Conservation (phyloP, 2,113 vertebrate species). For the Onychorhynchus coronatus region DNA sequence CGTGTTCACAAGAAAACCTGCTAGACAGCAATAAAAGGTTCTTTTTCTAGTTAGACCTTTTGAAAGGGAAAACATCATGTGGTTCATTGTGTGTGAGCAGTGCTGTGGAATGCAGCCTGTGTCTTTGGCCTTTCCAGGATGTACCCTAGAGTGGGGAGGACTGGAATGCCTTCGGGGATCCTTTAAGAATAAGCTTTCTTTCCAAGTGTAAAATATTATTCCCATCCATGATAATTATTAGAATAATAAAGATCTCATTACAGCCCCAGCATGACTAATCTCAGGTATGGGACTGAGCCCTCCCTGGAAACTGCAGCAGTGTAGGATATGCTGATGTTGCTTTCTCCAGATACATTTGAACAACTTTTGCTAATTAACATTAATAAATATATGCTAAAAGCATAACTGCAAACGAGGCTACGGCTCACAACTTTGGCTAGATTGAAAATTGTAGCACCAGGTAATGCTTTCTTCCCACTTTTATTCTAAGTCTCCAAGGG, state of each 20-base stretch:
- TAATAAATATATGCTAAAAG: constrained; percentile 19
- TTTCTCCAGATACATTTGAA: not conserved
- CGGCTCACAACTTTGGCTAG: not conserved
- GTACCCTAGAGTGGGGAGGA: not conserved
- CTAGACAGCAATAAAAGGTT: not conserved
- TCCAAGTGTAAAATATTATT: not conserved
- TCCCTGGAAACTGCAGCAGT: not conserved
- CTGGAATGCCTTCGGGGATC: not conserved
- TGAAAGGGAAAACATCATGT: not conserved
- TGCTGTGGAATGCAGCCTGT: not conserved
- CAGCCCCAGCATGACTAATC: constrained; percentile 1
- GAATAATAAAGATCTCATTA: constrained; percentile 51
- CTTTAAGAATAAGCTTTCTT: not conserved
- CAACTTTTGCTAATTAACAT: constrained; percentile 11
- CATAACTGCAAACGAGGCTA: not conserved
- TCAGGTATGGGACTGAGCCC: not conserved
- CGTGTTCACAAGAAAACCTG: not conserved
- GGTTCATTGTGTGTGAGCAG: not conserved
- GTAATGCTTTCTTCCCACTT: not conserved
- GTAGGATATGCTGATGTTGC: not conserved
- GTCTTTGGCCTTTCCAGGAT: not conserved
- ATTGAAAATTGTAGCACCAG: not conserved
- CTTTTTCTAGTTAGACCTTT: not conserved
- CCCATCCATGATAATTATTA: not conserved
- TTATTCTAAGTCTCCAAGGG: not conserved